These are phyloP conservation scores for Gorsachius magnificus DNA, from an alignment of 2,797 vertebrate genomes.

Conservation along the genomic window DNA sequence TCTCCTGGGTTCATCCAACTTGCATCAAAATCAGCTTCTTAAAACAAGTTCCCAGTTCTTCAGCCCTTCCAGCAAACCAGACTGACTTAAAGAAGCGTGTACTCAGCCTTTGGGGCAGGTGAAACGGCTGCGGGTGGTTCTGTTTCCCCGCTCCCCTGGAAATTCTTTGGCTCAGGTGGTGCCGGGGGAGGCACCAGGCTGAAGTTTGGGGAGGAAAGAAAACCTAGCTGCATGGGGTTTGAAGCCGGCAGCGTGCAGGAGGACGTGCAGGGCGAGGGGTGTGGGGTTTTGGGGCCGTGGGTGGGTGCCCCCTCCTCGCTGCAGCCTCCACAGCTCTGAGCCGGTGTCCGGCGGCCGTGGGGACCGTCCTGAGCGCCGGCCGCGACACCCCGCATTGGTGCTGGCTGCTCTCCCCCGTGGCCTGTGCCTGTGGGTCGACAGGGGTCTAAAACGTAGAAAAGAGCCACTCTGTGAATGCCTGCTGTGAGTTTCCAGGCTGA, in stretches of 20 bases:
- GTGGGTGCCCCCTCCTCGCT: not conserved
- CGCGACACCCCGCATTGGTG: accelerated
- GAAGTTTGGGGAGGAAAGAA: not conserved
- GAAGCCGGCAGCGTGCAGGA: accelerated
- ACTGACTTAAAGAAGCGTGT: accelerated
- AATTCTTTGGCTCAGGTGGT: accelerated
- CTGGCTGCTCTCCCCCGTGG: accelerated
- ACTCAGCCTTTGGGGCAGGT: accelerated
- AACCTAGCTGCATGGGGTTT: too few species aligned
- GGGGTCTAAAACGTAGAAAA: accelerated
- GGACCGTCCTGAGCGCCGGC: not conserved
- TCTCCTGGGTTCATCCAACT: not conserved
- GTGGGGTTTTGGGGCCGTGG: not conserved
- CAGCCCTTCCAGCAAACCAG: not conserved
- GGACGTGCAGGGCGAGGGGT: accelerated
- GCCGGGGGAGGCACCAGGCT: accelerated
- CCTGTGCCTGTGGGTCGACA: accelerated
- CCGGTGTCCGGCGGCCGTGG: not conserved
- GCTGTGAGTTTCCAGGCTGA: not conserved
- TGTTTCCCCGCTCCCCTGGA: not conserved
- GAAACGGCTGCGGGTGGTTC: accelerated
- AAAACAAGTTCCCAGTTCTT: accelerated
- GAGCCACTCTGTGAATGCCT: not conserved
- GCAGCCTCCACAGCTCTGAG: not conserved
- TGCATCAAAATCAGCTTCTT: not conserved